Evolutionary conservation across 2,797 vertebrate genomes (phyloP).

Genomic region (Sebastes vulpes): DNA sequence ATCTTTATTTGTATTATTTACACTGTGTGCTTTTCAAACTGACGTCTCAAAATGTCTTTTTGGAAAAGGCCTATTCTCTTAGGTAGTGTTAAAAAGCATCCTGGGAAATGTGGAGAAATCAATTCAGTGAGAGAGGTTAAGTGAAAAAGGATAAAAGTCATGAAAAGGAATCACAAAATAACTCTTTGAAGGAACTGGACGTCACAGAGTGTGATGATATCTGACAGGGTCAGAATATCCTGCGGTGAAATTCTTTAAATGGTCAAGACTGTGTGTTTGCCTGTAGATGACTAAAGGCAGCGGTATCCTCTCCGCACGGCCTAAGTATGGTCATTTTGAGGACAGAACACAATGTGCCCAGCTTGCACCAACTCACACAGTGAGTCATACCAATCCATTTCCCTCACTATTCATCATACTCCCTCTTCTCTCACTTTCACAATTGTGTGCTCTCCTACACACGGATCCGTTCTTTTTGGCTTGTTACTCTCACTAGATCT

Average conservation of each 20-base stretch:
- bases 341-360: slow-evolving; percentile 55
- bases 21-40: not conserved
- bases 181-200: not conserved
- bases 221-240: slow-evolving; percentile 24
- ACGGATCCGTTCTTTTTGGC: not conserved
- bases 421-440: not conserved
- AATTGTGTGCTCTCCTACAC: not conserved
- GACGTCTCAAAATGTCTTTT: not conserved
- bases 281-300: slow-evolving; percentile 44
- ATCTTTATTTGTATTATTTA: not conserved
- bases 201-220: slow-evolving; percentile 4
- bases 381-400: slow-evolving; percentile 56
- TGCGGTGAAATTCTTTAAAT: slow-evolving; percentile 30
- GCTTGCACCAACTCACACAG: slow-evolving; percentile 27
- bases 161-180: not conserved
- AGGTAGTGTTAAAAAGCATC: not conserved
- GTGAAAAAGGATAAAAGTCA: not conserved
- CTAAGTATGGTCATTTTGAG: slow-evolving; percentile 44
- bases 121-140: not conserved
- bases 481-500: not conserved
- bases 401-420: slow-evolving; percentile 29
- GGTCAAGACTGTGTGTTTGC: slow-evolving; percentile 29
- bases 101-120: not conserved
- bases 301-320: slow-evolving; percentile 13
- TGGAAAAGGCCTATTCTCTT: not conserved